Evolutionary conservation across 2,888 invertebrate genomes (phyloP), one percentile per base, ranked within the genome.

Genomic region (Altica lythri): DNA sequence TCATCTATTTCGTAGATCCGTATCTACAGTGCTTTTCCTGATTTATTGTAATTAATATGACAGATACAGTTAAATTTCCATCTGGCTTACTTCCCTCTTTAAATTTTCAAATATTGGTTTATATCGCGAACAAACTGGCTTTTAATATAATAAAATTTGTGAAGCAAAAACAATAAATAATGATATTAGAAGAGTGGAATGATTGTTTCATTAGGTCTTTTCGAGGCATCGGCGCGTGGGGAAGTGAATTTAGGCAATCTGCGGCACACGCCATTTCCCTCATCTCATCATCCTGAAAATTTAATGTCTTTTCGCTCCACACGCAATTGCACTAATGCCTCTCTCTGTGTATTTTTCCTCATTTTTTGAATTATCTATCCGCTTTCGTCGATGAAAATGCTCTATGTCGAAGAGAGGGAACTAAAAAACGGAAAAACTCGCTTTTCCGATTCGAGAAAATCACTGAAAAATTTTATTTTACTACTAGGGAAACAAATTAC

Each of bases 261-360:
- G 72, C 65, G 60, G 65, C 68, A 73, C 74, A 71, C 70, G 67
- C 72, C 73, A 75, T 75, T 75, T 73, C 72, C 72, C 73, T 71
- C 73, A 72, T 73, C 68, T 69, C 72, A 69, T 71, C 71, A 73
- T 70, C 66, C 72, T 71, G 73, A 73, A 75, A 74, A 74, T 74
- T 75, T 74, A 74, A 74, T 74, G 74, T 72, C 69, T 72, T 57
- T 53, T 72, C 62, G 68, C 67, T 68, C 65, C 67, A 72, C 74
- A 74, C 73, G 73, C 75, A 74, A 75, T 75, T 75, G 73, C 72
- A 63, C 71, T 75, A 73, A 75, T 68, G 65, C 55, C 60, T 71
- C 38, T 40, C 22, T 22, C 70, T 70, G 67, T 71, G 64, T 69
- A 68, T 69, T 70, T 69, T 68, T 68, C 65, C 64, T 66, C 70